phyloP scores from a whole-genome alignment of 2,113 vertebrate genomes.

The Serinus canaria region DNA sequence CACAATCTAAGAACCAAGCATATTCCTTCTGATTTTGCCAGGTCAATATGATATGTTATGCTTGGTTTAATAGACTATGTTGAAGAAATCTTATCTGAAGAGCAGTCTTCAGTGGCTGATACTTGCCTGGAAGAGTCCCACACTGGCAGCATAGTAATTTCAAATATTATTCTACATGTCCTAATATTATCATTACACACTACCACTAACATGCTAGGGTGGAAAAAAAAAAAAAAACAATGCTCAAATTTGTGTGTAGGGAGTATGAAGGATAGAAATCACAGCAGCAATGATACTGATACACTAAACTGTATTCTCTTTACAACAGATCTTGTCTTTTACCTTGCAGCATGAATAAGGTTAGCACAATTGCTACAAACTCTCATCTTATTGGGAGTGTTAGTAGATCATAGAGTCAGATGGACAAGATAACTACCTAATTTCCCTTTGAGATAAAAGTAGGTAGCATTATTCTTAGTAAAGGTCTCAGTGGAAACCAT shows the following conservation, averaged over 20 bases:
- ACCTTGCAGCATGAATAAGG: background rate
- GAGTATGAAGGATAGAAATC: background rate
- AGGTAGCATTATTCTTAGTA: background rate
- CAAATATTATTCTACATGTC: background rate
- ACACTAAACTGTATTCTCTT: background rate
- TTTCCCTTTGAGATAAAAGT: background rate
- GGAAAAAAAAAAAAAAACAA: background rate
- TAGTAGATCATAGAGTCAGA: background rate
- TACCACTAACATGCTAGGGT: background rate
- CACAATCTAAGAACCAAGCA: background rate
- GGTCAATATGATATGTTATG: background rate
- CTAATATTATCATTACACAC: background rate
- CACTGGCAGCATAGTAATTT: background rate
- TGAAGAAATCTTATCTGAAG: background rate
- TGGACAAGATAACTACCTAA: background rate
- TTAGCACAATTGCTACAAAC: background rate
- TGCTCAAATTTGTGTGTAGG: background rate
- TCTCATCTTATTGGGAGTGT: accelerated
- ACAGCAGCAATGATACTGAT: background rate
- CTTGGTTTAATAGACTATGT: background rate
- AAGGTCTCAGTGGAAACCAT: background rate
- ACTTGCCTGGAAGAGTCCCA: background rate
- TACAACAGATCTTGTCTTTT: background rate
- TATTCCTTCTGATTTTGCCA: background rate
- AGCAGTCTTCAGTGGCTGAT: background rate